phyloP scores from a whole-genome alignment of 2,113 vertebrate genomes.

The Psammodynastes pulverulentus region DNA sequence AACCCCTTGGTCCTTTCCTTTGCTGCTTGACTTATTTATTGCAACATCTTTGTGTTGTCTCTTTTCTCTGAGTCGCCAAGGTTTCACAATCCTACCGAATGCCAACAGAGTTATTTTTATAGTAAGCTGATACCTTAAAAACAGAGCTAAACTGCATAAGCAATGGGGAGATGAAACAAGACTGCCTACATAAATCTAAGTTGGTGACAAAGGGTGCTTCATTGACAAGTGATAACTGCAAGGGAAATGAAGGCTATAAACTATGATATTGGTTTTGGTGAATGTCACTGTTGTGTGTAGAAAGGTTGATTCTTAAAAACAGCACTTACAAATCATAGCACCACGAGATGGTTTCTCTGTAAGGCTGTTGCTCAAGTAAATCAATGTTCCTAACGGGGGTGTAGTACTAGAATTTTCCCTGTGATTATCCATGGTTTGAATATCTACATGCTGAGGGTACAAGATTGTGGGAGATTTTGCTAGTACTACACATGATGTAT shows the following conservation, averaged over 20 bases:
- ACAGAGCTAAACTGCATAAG: conserved; percentile 52
- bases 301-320: conserved; percentile 40
- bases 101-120: conserved; percentile 73
- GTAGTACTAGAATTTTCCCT: conserved; percentile 16
- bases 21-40: not conserved
- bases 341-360: conserved; percentile 37
- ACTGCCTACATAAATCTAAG: conserved; percentile 49
- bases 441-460: not conserved
- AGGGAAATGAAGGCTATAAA: conserved; percentile 45
- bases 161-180: conserved; percentile 53
- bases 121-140: conserved; percentile 63
- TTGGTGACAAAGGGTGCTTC: conserved; percentile 60
- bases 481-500: not conserved
- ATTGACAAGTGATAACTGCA: conserved; percentile 50
- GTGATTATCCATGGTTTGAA: not conserved
- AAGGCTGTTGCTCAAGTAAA: conserved; percentile 5
- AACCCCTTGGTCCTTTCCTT: conserved; percentile 21
- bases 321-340: conserved; percentile 51
- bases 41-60: not conserved
- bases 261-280: conserved; percentile 49
- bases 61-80: conserved; percentile 28
- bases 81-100: conserved; percentile 44
- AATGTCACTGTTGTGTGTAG: conserved; percentile 30
- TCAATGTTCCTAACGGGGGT: conserved; percentile 1
- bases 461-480: not conserved